Evolutionary conservation across 2,797 vertebrate species (phyloP).

Genomic region (Spondyliosoma cantharus): DNA sequence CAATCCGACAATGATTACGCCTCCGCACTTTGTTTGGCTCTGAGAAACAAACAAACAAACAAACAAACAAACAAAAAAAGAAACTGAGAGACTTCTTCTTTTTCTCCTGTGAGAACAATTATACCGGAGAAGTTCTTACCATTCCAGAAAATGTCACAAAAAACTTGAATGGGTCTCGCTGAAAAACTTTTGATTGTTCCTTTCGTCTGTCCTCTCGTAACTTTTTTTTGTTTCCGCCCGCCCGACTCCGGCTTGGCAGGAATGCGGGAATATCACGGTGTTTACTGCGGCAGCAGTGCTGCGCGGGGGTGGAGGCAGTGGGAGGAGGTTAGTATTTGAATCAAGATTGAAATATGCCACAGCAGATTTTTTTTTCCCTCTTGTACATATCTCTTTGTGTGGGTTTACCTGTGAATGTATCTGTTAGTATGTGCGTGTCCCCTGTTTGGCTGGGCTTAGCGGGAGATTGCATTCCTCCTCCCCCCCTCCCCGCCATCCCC

Average conservation of each 20-base stretch:
- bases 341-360: slow-evolving; percentile 66
- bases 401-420: slow-evolving; percentile 62
- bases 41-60: neutral
- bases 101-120: slow-evolving; percentile 58
- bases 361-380: slow-evolving; percentile 43
- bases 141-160: slow-evolving; percentile 36
- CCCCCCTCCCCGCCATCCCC: neutral
- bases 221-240: slow-evolving; percentile 36
- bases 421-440: slow-evolving; percentile 60
- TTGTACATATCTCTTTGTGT: slow-evolving; percentile 43
- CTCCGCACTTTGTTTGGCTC: slow-evolving; percentile 50
- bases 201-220: slow-evolving; percentile 54
- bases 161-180: slow-evolving; percentile 23
- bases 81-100: slow-evolving; percentile 47
- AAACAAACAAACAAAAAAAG: neutral
- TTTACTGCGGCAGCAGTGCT: slow-evolving; percentile 54
- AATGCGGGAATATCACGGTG: slow-evolving; percentile 23
- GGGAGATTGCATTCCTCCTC: slow-evolving; percentile 53
- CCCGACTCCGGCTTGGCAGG: slow-evolving; percentile 37
- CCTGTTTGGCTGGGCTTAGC: slow-evolving; percentile 65
- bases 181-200: slow-evolving; percentile 54
- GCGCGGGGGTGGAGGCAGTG: slow-evolving; percentile 44
- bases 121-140: slow-evolving; percentile 28
- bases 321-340: slow-evolving; percentile 64
- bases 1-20: slow-evolving; percentile 43